Evolutionary conservation across 1,140 invertebrate genomes (phyloP).

Genomic region (Nasonia longicornis): DNA sequence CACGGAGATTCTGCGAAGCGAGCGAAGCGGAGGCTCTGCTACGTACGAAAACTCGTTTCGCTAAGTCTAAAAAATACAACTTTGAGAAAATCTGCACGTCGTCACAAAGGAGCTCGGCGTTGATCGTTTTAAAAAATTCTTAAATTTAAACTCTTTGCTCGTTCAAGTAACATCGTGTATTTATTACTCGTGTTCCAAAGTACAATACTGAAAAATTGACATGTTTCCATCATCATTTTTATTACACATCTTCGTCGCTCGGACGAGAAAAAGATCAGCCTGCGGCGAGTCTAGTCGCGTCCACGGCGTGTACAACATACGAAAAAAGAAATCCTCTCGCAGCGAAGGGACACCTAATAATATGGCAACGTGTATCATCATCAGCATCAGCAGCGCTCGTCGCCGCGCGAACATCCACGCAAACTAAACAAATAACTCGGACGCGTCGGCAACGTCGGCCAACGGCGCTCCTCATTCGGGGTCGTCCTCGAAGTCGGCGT

Average conservation of each 20-base stretch:
- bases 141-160: conserved; percentile 23
- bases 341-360: neutral
- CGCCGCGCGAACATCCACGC: neutral
- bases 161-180: neutral
- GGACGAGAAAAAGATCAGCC: neutral
- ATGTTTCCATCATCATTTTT: conserved; percentile 8
- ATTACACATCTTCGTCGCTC: conserved; percentile 26
- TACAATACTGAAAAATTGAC: conserved; percentile 48
- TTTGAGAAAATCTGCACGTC: conserved; percentile 24
- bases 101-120: conserved; percentile 12
- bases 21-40: neutral
- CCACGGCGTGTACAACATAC: neutral
- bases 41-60: neutral
- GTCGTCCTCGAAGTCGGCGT: conserved; percentile 55
- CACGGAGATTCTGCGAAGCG: neutral
- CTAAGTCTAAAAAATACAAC: conserved; percentile 15
- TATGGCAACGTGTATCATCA: conserved; percentile 26
- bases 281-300: neutral
- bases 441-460: neutral
- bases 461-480: conserved; percentile 49
- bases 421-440: neutral
- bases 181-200: conserved; percentile 40
- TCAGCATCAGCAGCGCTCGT: neutral
- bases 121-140: conserved; percentile 6
- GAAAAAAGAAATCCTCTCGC: neutral